Conservation (phyloP, 2,113 vertebrate species). For the Electrona antarctica region DNA sequence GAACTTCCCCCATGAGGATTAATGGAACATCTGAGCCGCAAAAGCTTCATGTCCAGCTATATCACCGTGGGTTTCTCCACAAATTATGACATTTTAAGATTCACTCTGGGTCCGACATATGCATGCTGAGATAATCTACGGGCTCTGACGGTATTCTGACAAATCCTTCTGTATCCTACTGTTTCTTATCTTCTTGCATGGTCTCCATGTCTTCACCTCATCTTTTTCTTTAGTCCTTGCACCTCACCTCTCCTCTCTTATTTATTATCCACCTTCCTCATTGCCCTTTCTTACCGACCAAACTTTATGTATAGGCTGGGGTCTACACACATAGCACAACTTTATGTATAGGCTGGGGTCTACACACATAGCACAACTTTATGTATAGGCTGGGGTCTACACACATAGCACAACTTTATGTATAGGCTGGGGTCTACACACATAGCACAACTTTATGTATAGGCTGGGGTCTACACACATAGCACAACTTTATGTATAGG, state of each 20-base stretch:
- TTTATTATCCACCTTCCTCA: not conserved
- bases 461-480: too few relatives aligned
- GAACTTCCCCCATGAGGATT: slow-evolving; percentile 43
- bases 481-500: too few relatives aligned
- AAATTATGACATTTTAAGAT: slow-evolving; percentile 60
- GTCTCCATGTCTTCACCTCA: slow-evolving; percentile 24
- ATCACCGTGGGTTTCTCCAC: slow-evolving; percentile 24
- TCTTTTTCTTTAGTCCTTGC: slow-evolving; percentile 8
- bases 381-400: too few relatives aligned
- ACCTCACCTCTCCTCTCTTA: slow-evolving; percentile 10
- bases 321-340: too few relatives aligned
- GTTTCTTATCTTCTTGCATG: not conserved
- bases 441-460: too few relatives aligned
- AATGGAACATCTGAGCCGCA: slow-evolving; percentile 53
- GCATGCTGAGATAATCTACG: slow-evolving; percentile 53
- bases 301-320: too few relatives aligned
- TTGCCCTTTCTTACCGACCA: too few relatives aligned
- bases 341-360: too few relatives aligned
- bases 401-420: too few relatives aligned
- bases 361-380: too few relatives aligned
- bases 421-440: too few relatives aligned
- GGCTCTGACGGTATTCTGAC: slow-evolving; percentile 38
- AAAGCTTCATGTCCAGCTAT: slow-evolving; percentile 58
- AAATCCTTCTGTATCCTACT: not conserved
- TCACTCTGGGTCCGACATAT: slow-evolving; percentile 48